These are phyloP conservation scores for Drosophila ambigua DNA, from an alignment of 1,140 invertebrate genomes.

Conservation along the genomic window DNA sequence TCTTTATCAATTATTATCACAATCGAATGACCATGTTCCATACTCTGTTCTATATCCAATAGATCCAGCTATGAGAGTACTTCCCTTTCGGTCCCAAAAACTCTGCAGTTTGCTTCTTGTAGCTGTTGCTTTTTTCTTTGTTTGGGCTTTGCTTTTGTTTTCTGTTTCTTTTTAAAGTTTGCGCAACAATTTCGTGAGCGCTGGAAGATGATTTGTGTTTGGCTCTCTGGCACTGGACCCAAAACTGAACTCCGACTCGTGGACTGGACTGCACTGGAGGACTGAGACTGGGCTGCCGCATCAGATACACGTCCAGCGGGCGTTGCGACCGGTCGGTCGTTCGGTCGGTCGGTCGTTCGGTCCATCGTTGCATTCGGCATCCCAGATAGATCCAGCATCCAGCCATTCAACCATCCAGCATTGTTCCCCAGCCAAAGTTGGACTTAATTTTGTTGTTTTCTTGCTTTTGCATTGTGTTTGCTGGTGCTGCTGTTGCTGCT, in stretches of 20 bases:
- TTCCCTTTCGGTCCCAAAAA: slow-evolving; percentile 8
- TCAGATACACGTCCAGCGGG: slow-evolving; percentile 80
- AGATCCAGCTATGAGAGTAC: background rate
- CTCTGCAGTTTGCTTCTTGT: slow-evolving; percentile 23
- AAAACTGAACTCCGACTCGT: slow-evolving; percentile 58
- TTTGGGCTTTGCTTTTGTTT: slow-evolving; percentile 44
- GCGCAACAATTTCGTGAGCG: slow-evolving; percentile 82
- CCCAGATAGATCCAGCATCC: slow-evolving; percentile 10
- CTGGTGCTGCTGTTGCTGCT: slow-evolving; percentile 29
- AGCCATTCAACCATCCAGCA: slow-evolving; percentile 7
- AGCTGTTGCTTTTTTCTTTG: slow-evolving; percentile 36
- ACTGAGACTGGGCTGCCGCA: slow-evolving; percentile 59
- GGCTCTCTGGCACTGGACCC: slow-evolving; percentile 3
- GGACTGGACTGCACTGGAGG: slow-evolving; percentile 31
- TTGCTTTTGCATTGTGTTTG: slow-evolving; percentile 54
- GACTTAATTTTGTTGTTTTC: slow-evolving; percentile 71
- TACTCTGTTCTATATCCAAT: no score
- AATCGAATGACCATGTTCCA: no score
- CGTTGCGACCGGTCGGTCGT: slow-evolving; percentile 56
- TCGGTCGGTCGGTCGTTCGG: background rate
- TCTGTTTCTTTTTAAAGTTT: slow-evolving; percentile 70
- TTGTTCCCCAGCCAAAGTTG: slow-evolving; percentile 32
- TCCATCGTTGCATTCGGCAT: slow-evolving; percentile 4
- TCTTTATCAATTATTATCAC: no score
- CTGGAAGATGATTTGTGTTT: slow-evolving; percentile 82